These are phyloP conservation scores for Paramormyrops hopkinsi DNA, from an alignment of 2,797 vertebrate genomes.

Conservation along the genomic window DNA sequence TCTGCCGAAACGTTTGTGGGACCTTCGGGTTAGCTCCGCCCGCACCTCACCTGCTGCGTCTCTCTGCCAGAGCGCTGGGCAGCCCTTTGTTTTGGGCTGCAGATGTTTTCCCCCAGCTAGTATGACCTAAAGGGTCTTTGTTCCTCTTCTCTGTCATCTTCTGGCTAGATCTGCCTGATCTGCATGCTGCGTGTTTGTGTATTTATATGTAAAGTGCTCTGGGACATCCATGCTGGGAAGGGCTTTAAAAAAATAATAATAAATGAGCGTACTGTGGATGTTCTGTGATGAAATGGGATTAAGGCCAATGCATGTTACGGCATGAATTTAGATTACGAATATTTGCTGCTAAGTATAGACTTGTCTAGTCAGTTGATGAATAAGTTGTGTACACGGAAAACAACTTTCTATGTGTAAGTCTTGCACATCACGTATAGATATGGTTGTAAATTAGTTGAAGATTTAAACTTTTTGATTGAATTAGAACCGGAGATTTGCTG, in stretches of 20 bases:
- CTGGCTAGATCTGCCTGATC: not conserved
- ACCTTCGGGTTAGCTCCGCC: not conserved
- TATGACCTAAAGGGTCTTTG: not conserved
- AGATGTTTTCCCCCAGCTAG: not conserved
- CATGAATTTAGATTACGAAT: not conserved
- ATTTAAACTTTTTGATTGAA: not conserved
- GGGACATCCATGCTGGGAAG: not conserved
- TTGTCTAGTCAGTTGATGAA: not conserved
- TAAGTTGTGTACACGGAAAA: not conserved
- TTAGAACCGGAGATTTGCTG: not conserved
- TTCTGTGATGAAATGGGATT: not conserved
- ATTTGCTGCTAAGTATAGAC: not conserved
- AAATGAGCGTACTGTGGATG: not conserved
- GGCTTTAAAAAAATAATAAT: not conserved
- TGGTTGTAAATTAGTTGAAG: not conserved
- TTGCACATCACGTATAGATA: not conserved
- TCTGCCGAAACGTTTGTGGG: not conserved
- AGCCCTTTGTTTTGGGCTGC: not conserved
- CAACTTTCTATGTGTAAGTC: not conserved
- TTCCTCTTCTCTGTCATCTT: not conserved
- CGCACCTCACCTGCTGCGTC: not conserved
- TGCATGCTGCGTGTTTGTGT: not conserved
- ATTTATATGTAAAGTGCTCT: not conserved
- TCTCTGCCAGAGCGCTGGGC: not conserved
- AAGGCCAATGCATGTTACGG: not conserved